Evolutionary conservation across 1,140 invertebrate genomes (phyloP).

Genomic region (Drosophila yakuba): DNA sequence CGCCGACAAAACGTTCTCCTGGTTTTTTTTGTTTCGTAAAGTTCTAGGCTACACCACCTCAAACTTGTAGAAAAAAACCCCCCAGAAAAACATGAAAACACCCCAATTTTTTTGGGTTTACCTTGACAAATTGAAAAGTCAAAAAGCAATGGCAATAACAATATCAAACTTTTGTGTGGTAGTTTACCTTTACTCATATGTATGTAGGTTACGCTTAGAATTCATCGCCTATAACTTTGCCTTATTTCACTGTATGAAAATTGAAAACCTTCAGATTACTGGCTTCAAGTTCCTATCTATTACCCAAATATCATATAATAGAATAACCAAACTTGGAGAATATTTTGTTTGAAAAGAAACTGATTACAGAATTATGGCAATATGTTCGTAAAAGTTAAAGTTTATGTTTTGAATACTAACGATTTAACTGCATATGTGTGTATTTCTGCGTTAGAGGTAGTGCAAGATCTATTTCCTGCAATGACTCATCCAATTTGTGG

Average conservation of each 20-base stretch:
- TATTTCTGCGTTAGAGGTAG: background rate
- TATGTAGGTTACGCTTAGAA: background rate
- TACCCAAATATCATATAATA: no score
- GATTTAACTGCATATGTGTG: no score
- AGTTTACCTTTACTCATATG: no score
- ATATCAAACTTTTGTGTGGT: no score
- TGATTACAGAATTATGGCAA: no score
- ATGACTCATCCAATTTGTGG: constrained; percentile 30
- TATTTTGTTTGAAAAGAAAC: no score
- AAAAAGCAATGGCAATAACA: constrained; percentile 17
- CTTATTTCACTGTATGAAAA: no score
- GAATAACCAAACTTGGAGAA: no score
- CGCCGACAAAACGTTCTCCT: constrained; percentile 24
- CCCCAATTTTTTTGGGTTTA: constrained; percentile 31
- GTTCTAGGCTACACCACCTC: constrained; percentile 38
- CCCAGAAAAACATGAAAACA: background rate
- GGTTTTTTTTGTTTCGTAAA: constrained; percentile 32
- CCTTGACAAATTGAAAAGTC: constrained; percentile 66
- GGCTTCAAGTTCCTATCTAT: no score
- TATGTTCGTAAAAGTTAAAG: no score
- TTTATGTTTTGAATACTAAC: no score
- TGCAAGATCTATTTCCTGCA: constrained; percentile 28
- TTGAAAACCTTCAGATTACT: no score
- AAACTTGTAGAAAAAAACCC: background rate
- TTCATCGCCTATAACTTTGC: background rate